Evolutionary conservation across 2,113 vertebrate species (phyloP).

Genomic region (Chelonoidis abingdonii): DNA sequence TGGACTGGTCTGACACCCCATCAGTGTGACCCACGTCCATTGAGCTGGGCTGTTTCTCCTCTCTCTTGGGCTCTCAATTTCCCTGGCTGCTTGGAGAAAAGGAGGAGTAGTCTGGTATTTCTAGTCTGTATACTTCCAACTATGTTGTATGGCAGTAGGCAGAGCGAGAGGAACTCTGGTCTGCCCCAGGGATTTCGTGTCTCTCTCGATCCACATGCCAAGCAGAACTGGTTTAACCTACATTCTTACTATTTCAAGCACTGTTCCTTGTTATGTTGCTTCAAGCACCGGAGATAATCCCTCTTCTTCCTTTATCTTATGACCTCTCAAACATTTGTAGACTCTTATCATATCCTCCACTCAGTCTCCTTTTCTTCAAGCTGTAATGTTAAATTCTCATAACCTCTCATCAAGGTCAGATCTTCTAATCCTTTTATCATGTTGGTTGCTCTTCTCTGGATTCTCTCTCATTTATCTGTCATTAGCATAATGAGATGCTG

Average conservation of each 20-base stretch:
- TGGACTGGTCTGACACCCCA: background rate
- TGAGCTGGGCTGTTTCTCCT: background rate
- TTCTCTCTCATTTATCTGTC: background rate
- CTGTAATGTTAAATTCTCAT: background rate
- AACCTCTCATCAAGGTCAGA: background rate
- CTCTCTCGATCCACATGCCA: background rate
- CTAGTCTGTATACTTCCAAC: background rate
- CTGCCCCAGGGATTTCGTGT: background rate
- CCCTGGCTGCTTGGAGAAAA: background rate
- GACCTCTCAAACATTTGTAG: background rate
- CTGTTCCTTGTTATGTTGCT: background rate
- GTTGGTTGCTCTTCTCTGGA: background rate
- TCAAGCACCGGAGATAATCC: background rate
- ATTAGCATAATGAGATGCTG: conserved; percentile 1
- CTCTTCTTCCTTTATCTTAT: background rate
- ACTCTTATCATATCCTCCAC: background rate
- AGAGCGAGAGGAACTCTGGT: background rate
- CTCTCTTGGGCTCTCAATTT: background rate
- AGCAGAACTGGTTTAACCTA: background rate
- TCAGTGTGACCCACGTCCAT: background rate
- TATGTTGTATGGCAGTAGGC: background rate
- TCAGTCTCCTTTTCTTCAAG: background rate
- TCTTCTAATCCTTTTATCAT: background rate
- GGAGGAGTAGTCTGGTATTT: background rate
- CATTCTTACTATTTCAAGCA: background rate